Conservation (phyloP, 1,140 invertebrate species). For the Listronotus bonariensis region DNA sequence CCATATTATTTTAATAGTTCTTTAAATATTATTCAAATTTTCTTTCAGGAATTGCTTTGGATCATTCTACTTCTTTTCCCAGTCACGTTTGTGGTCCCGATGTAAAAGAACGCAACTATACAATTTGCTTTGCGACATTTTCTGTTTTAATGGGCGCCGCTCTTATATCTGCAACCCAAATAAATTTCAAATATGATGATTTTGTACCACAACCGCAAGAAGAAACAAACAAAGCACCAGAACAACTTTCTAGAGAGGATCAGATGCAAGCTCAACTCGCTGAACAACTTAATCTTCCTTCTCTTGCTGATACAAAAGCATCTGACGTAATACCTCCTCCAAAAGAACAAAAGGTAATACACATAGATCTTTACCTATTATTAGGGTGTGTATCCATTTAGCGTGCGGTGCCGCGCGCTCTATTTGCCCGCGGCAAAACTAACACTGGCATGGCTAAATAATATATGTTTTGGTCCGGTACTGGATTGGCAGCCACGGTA, state of each 20-base stretch:
- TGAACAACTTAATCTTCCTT: constrained; percentile 78
- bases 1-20: too few relatives aligned
- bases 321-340: constrained; percentile 53
- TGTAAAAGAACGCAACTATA: constrained; percentile 94
- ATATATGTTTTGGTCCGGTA: too few relatives aligned
- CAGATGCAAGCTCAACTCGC: constrained; percentile 79
- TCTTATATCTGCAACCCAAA: constrained; percentile 88
- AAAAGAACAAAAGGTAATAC: constrained; percentile 64
- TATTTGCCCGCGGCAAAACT: too few relatives aligned
- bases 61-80: constrained; percentile 91
- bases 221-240: constrained; percentile 56
- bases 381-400: too few relatives aligned
- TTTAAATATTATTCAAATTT: neutral
- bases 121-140: constrained; percentile 97
- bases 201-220: constrained; percentile 4
- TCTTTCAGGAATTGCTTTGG: constrained; percentile 85
- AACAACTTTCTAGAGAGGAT: constrained; percentile 65
- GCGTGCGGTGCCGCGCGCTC: too few relatives aligned
- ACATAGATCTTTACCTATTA: too few relatives aligned
- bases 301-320: constrained; percentile 69
- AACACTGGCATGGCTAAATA: too few relatives aligned
- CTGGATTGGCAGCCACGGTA: too few relatives aligned
- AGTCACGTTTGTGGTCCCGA: constrained; percentile 89
- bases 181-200: constrained; percentile 77
- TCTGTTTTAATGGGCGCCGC: constrained; percentile 96